Evolutionary conservation across 2,797 vertebrate species (phyloP).

Genomic region (Platalea minor): DNA sequence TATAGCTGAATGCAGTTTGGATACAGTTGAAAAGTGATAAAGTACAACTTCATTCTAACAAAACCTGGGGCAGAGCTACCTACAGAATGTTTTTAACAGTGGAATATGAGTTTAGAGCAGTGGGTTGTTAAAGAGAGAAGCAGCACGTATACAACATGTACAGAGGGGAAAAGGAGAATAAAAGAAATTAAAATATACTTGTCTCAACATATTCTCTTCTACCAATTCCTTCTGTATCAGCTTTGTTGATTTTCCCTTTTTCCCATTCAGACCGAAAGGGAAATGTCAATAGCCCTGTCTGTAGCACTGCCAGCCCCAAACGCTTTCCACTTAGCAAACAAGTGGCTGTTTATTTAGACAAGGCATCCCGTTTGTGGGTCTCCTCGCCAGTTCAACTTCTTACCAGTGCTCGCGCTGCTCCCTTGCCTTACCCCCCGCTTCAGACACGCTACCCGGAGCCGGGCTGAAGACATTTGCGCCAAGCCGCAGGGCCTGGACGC

Average conservation of each 20-base stretch:
- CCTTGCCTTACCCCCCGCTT: neutral
- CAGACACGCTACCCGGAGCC: neutral
- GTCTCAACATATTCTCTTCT: neutral
- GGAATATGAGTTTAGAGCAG: neutral
- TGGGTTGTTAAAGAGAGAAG: neutral
- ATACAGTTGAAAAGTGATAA: neutral
- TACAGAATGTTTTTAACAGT: neutral
- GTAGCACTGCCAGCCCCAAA: neutral
- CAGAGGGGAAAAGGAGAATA: neutral
- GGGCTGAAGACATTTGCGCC: neutral
- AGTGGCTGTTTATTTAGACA: neutral
- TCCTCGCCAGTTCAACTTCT: neutral
- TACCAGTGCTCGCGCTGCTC: neutral
- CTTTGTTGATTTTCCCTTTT: neutral
- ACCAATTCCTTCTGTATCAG: neutral
- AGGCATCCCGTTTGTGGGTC: neutral
- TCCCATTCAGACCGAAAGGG: neutral
- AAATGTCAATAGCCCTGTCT: neutral
- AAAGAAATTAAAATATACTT: neutral
- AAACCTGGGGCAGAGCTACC: neutral
- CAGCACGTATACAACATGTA: fast-evolving
- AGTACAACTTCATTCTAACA: neutral
- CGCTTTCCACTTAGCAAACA: neutral
- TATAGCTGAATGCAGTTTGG: neutral
- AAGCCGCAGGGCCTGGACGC: neutral